phyloP scores from a whole-genome alignment of 2,888 invertebrate species.

The Leptarthrus brevirostris region DNA sequence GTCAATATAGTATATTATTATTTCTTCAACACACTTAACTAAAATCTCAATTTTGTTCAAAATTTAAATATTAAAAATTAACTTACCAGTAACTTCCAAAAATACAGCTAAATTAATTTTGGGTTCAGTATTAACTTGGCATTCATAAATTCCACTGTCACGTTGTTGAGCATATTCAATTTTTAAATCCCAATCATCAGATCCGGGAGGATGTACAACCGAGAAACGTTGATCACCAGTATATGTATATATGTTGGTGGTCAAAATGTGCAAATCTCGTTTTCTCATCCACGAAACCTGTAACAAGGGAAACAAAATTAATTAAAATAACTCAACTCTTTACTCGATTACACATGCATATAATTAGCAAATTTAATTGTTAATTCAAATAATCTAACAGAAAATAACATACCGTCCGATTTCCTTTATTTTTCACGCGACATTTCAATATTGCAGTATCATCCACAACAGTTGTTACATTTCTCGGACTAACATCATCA shows the following conservation, averaged over 20 bases:
- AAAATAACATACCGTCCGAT: constrained; percentile 79
- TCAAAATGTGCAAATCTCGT: constrained; percentile 80
- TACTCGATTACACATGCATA: no score
- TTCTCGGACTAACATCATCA: constrained; percentile 84
- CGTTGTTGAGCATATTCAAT: constrained; percentile 86
- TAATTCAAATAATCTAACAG: no score
- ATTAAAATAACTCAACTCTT: no score
- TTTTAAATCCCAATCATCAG: constrained; percentile 88
- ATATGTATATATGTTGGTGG: constrained; percentile 86
- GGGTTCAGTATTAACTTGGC: constrained; percentile 90
- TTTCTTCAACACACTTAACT: no score
- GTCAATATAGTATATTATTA: no score
- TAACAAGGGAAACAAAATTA: background rate
- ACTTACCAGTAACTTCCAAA: constrained; percentile 83
- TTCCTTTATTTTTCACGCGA: constrained; percentile 86
- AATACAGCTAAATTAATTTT: constrained; percentile 87
- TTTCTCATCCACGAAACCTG: constrained; percentile 67
- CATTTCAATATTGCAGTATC: constrained; percentile 84
- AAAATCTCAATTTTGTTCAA: no score
- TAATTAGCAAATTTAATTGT: no score
- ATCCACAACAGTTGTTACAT: constrained; percentile 86
- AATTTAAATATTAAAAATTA: no score
- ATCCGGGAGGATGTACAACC: constrained; percentile 83
- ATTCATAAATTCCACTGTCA: constrained; percentile 88
- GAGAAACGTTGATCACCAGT: constrained; percentile 89